A percentile compares a stretch with the other conserved stretches of the same genome.
Evolutionary conservation across 2,113 vertebrate genomes (phyloP).

Genomic region (Columbina picui): DNA sequence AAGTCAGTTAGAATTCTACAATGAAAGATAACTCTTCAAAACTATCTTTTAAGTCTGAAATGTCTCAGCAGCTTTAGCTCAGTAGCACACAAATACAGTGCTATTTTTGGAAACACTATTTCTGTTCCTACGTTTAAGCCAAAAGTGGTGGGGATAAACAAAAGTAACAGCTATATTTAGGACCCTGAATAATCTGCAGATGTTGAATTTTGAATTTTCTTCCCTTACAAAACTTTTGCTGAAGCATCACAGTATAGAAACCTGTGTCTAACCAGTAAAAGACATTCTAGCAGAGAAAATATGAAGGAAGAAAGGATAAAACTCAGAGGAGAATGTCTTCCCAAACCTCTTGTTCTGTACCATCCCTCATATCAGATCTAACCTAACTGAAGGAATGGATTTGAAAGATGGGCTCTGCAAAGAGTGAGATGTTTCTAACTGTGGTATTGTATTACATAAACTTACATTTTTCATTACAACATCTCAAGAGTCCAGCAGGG

Average conservation of each 20-base stretch:
- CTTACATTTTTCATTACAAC: not conserved
- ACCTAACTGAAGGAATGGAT: not conserved
- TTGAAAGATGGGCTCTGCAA: not conserved
- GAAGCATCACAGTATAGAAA: not conserved
- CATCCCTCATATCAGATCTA: not conserved
- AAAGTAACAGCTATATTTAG: not conserved
- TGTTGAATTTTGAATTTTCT: not conserved
- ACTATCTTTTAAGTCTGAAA: not conserved
- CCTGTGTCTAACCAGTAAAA: not conserved
- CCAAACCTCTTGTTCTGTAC: not conserved
- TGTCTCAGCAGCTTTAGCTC: not conserved
- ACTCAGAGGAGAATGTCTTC: not conserved
- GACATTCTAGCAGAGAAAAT: not conserved
- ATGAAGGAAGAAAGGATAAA: not conserved
- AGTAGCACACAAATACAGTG: not conserved
- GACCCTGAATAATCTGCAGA: not conserved
- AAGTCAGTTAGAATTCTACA: not conserved
- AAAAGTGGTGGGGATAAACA: not conserved
- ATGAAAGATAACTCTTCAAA: not conserved
- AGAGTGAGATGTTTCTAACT: not conserved
- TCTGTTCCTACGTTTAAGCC: not conserved
- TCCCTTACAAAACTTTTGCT: not conserved
- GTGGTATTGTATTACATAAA: not conserved
- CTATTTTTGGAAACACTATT: not conserved
- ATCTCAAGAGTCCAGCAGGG: not conserved